phyloP scores from a whole-genome alignment of 2,888 invertebrate species.

The Orchesella flavescens region DNA sequence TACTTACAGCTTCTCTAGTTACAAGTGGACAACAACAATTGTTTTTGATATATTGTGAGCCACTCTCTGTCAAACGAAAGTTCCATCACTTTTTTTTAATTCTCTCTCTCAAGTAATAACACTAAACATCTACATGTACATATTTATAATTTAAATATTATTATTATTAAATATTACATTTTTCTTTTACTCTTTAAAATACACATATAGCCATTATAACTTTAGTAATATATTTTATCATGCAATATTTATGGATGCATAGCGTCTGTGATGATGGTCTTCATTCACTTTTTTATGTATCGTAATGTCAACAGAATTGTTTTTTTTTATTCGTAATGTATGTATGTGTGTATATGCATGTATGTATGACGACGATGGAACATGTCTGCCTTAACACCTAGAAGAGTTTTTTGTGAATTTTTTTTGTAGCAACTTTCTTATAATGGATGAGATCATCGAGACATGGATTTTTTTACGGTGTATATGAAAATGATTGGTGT shows the following conservation, averaged over 20 bases:
- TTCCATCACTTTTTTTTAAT: constrained; percentile 2
- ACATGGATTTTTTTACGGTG: constrained; percentile 15
- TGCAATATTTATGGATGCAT: constrained; percentile 21
- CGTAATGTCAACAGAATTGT: constrained; percentile 41
- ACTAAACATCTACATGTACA: no score
- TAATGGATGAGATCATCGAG: constrained; percentile 13
- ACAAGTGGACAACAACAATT: constrained; percentile 12
- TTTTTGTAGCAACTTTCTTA: constrained; percentile 22
- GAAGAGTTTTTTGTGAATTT: constrained; percentile 17
- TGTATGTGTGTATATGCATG: constrained; percentile 9
- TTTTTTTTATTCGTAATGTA: background rate
- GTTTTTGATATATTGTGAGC: constrained; percentile 14
- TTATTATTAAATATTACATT: constrained; percentile 18
- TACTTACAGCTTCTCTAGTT: background rate
- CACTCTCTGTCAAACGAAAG: constrained; percentile 7
- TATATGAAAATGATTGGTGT: constrained; percentile 54
- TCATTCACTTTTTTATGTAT: constrained; percentile 31
- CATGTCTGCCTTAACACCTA: constrained; percentile 26
- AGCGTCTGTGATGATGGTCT: constrained; percentile 59
- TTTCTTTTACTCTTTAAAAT: constrained; percentile 4
- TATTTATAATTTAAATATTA: background rate
- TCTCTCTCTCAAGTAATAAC: no score
- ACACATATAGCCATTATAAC: constrained; percentile 10
- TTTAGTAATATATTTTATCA: constrained; percentile 13
- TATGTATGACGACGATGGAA: constrained; percentile 18